phyloP scores from a whole-genome alignment of 1,140 invertebrate species.

The Camponotus pennsylvanicus region DNA sequence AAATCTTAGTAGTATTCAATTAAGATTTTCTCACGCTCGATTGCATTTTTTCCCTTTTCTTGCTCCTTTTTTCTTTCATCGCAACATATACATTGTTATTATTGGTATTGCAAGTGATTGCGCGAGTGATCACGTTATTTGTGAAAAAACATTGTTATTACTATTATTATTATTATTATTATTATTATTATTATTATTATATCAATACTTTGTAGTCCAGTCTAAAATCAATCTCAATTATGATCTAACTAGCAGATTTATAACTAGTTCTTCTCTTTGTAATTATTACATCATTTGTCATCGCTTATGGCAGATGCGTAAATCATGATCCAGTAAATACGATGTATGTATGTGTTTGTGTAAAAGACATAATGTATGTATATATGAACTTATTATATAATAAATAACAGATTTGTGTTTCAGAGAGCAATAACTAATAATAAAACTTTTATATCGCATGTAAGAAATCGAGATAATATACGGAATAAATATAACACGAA shows the following conservation, averaged over 20 bases:
- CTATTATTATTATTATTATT: no score
- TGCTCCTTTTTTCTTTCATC: not conserved
- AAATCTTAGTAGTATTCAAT: conserved; percentile 65
- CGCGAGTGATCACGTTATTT: conserved; percentile 22
- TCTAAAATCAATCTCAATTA: conserved; percentile 36
- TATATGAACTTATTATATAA: conserved; percentile 29
- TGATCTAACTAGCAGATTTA: not conserved
- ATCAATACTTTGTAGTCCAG: conserved; percentile 45
- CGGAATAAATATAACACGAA: not conserved
- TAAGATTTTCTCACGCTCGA: conserved; percentile 57
- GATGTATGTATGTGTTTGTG: not conserved
- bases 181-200: conserved; percentile 9
- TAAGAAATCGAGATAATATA: not conserved
- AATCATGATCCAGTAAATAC: not conserved
- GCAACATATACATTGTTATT: conserved; percentile 66
- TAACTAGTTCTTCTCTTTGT: not conserved
- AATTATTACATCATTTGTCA: not conserved
- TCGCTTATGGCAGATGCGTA: not conserved
- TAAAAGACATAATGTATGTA: no score
- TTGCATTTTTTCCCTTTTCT: conserved; percentile 59
- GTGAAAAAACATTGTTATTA: conserved; percentile 41
- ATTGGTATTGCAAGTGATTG: conserved; percentile 58
- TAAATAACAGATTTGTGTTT: conserved; percentile 46
- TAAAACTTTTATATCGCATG: not conserved
- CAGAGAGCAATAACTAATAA: conserved; percentile 29